These are phyloP conservation scores for Chrysolina americana DNA, from an alignment of 2,888 invertebrate genomes.

Conservation along the genomic window DNA sequence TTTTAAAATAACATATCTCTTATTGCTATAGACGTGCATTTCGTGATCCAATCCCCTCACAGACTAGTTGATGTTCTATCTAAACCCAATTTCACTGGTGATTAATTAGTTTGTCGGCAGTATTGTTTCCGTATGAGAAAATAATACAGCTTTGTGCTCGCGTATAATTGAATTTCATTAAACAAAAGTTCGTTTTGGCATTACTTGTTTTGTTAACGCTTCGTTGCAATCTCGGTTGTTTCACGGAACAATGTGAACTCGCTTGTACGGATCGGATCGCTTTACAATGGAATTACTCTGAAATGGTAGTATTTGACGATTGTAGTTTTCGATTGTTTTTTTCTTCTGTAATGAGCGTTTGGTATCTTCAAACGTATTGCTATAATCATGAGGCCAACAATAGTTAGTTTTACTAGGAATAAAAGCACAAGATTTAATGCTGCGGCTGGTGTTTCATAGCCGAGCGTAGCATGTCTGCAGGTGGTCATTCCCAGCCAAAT, in stretches of 20 bases:
- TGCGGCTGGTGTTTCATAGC: no score
- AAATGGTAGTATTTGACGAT: conserved; percentile 6
- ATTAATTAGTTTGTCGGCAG: conserved; percentile 9
- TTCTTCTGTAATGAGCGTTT: not conserved
- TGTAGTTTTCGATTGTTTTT: not conserved
- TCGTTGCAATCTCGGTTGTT: conserved; percentile 27
- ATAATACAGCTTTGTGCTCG: conserved; percentile 32
- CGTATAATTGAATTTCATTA: conserved; percentile 44
- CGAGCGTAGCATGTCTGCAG: no score
- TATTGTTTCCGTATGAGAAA: conserved; percentile 18
- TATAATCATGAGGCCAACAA: not conserved
- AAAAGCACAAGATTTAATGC: no score
- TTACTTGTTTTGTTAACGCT: conserved; percentile 35
- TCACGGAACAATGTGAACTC: conserved; percentile 18
- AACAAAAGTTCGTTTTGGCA: conserved; percentile 41
- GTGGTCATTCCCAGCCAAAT: no score
- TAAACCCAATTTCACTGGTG: conserved; percentile 8
- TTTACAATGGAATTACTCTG: conserved; percentile 20
- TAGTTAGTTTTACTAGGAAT: no score
- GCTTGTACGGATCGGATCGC: not conserved
- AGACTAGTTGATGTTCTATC: conserved; percentile 9
- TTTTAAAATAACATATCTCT: no score
- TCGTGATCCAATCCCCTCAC: not conserved
- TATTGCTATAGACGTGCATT: no score
- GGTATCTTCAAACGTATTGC: not conserved